Base-by-base conservation (phyloP, 2,888 invertebrate genomes). In the Apotomis turbidana region DNA sequence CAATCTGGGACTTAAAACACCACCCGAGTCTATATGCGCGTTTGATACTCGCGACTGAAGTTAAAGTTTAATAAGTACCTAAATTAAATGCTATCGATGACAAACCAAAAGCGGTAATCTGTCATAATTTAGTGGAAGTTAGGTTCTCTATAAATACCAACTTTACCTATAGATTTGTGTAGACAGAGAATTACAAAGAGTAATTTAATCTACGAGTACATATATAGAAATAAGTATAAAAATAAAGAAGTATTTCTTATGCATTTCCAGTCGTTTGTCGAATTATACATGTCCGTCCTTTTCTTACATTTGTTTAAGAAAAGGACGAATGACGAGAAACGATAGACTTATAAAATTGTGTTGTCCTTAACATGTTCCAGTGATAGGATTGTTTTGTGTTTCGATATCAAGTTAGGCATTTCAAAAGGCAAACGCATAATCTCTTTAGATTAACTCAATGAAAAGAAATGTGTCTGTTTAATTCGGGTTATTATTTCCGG, bases 251-350 rank as follows among this genome's bases (percentile, higher is more conserved):
- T 61, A 57, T 67, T 61, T 67, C 4, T 62, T 68, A 68, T 63
- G 68, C 72, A 72, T 68, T 72, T 62, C 44, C 38, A 44, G 13
- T 66, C 60, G 54, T 46, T 52, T 36, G 6, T 54, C 41, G 36
- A 5, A 8, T 57, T 57, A 49, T 4, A 46, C 3, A 13, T 38
- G 36, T 13, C 3, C 6, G 3, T 12, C 5, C 10, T 2, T 6
- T 61, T 49, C 27, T 36, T 52, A 52, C 54, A 10, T 54, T 15
- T 55, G 15, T 55, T 27, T 27, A 10, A 55, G 55, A 27, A 55
- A 55, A 13, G 55, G 27, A 10, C 27, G 55, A 27, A 55, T 63
- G 5, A 9, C 10, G 52, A 63, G n/a, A 52, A 63, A 44, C 52
- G 3, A 52, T 10, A 15, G 38, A 41, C 41, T 41, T 8, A 9